phyloP scores from a whole-genome alignment of 2,888 invertebrate genomes.

The Petrophora chlorosata region DNA sequence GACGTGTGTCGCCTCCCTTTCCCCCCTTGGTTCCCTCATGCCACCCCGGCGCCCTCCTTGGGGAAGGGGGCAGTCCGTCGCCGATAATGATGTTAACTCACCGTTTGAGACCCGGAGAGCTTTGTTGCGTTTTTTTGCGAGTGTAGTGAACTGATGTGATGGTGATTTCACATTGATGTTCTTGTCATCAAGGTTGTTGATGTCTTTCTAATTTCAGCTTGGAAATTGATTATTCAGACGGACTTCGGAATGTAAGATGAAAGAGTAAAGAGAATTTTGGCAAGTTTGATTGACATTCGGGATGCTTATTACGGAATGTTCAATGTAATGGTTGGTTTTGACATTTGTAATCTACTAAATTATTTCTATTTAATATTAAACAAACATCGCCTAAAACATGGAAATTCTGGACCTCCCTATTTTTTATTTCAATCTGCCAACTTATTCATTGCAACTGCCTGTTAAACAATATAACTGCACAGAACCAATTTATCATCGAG shows the following conservation, averaged over 20 bases:
- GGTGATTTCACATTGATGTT: slow-evolving; percentile 40
- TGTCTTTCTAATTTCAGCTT: slow-evolving; percentile 9
- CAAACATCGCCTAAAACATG: no score
- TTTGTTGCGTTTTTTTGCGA: slow-evolving; percentile 73
- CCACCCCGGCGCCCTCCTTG: slow-evolving; percentile 38
- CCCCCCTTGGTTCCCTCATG: slow-evolving; percentile 36
- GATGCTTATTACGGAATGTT: no score
- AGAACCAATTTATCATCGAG: slow-evolving; percentile 3
- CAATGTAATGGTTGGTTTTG: no score
- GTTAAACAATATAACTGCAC: not conserved
- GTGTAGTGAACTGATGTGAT: slow-evolving; percentile 44
- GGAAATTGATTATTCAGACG: not conserved
- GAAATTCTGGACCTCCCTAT: no score
- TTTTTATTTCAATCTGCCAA: no score
- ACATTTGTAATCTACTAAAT: no score
- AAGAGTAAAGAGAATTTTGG: not conserved
- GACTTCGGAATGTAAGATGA: not conserved
- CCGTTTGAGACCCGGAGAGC: slow-evolving; percentile 69
- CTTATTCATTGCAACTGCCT: not conserved
- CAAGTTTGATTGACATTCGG: not conserved
- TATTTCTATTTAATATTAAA: no score
- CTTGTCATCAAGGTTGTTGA: slow-evolving; percentile 28
- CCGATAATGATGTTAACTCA: slow-evolving; percentile 82
- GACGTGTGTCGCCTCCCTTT: slow-evolving; percentile 74
- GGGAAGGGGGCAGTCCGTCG: slow-evolving; percentile 48